Percentiles rank a stretch among this genome's conserved stretches.
These are phyloP conservation scores for Drosophila paranaensis DNA, from an alignment of 2,888 invertebrate species.

Conservation along the genomic window DNA sequence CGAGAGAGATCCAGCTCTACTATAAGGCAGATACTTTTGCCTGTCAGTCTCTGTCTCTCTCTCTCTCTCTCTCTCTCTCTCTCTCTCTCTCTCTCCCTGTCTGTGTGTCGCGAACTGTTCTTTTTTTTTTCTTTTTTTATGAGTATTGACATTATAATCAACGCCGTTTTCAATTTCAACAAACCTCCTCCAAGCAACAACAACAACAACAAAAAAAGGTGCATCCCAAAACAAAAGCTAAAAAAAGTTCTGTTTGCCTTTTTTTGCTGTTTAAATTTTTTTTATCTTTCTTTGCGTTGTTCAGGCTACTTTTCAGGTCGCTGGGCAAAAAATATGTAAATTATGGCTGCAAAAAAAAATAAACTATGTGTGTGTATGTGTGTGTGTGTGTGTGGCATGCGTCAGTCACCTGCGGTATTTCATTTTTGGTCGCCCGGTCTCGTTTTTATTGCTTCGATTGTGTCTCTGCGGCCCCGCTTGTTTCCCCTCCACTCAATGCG, in stretches of 20 bases:
- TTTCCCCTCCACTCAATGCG: too few species aligned
- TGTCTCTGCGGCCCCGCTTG: slow-evolving; percentile 16
- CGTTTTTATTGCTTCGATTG: slow-evolving; percentile 63
- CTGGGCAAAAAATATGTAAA: slow-evolving; percentile 72
- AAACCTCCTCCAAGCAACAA: slow-evolving; percentile 42
- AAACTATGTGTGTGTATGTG: slow-evolving; percentile 22
- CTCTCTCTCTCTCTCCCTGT: slow-evolving; percentile 7
- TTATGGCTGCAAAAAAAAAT: slow-evolving; percentile 51
- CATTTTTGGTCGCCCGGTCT: slow-evolving; percentile 56
- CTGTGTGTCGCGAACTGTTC: slow-evolving; percentile 44
- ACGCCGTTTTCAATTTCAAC: slow-evolving; percentile 80
- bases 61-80: slow-evolving; percentile 17
- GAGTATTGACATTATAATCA: slow-evolving; percentile 80
- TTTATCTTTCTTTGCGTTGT: slow-evolving; percentile 49
- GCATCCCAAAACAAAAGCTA: slow-evolving; percentile 55
- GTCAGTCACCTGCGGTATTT: slow-evolving; percentile 79
- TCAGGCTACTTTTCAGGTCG: slow-evolving; percentile 56
- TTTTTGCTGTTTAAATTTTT: slow-evolving; percentile 54
- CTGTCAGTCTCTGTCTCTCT: slow-evolving; percentile 16
- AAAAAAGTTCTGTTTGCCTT: slow-evolving; percentile 64
- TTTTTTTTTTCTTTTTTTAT: slow-evolving; percentile 67
- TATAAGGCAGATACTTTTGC: slow-evolving; percentile 34
- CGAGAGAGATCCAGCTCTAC: slow-evolving; percentile 30
- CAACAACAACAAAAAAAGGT: slow-evolving; percentile 69
- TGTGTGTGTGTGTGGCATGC: slow-evolving; percentile 63